Percentiles rank a stretch among this genome's conserved stretches.
Evolutionary conservation across 2,797 vertebrate species (phyloP).

Genomic region (Siniperca obscura): DNA sequence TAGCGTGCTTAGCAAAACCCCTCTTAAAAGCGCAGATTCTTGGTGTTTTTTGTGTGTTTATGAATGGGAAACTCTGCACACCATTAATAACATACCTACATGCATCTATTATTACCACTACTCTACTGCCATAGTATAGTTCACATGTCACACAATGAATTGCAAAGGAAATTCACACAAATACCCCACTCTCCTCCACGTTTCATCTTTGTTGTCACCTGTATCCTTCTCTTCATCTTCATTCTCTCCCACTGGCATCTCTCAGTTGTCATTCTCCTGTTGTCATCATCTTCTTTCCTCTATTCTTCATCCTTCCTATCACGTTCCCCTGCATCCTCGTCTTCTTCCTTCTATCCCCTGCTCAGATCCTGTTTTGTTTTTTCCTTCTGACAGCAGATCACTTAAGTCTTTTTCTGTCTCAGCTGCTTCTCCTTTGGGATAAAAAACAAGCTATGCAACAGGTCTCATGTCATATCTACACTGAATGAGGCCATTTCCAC

Average conservation of each 20-base stretch:
- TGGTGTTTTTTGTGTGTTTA: constrained; percentile 32
- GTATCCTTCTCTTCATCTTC: constrained; percentile 7
- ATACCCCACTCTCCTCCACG: constrained; percentile 9
- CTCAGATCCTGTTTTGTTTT: constrained; percentile 33
- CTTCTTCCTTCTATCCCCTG: neutral
- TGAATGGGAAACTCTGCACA: constrained; percentile 41
- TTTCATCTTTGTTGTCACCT: constrained; percentile 24
- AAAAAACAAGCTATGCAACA: constrained; percentile 51
- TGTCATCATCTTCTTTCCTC: constrained; percentile 31
- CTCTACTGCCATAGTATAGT: constrained; percentile 8
- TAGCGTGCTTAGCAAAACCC: neutral
- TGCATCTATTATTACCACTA: constrained; percentile 13
- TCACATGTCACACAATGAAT: constrained; percentile 23
- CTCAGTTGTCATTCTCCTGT: constrained; percentile 21
- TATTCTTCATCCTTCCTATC: constrained; percentile 41
- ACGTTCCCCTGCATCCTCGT: constrained; percentile 46
- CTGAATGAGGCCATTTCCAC: constrained; percentile 15
- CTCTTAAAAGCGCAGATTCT: constrained; percentile 19
- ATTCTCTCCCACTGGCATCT: constrained; percentile 29
- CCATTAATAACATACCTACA: constrained; percentile 15
- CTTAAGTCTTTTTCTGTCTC: constrained; percentile 41
- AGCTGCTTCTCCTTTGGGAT: constrained; percentile 25
- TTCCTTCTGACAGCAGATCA: constrained; percentile 38
- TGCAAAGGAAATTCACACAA: constrained; percentile 23
- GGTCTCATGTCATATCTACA: constrained; percentile 30